Conservation (phyloP, 2,797 vertebrate species). For the Otolemur crassicaudatus region DNA sequence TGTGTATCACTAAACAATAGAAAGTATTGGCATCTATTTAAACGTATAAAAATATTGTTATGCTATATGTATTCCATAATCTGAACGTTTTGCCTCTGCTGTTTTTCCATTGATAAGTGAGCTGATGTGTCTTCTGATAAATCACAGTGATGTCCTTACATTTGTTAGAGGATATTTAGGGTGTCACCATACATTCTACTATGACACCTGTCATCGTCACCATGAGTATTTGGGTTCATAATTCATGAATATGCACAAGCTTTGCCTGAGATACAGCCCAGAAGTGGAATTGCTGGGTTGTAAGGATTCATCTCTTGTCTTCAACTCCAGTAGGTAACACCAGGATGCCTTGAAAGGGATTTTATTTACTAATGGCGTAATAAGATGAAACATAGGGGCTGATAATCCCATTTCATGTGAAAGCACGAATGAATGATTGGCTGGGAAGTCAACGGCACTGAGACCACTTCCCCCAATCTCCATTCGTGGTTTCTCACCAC, state of each 20-base stretch:
- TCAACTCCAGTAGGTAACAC: neutral
- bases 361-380: neutral
- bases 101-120: neutral
- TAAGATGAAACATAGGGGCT: neutral
- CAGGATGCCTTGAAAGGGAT: neutral
- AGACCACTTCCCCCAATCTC: neutral
- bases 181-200: neutral
- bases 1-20: neutral
- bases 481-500: neutral
- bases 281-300: neutral
- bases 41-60: neutral
- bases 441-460: neutral
- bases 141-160: neutral
- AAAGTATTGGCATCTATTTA: neutral
- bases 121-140: neutral
- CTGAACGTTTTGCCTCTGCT: neutral
- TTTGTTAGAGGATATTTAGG: neutral
- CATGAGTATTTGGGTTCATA: accelerated
- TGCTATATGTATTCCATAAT: neutral
- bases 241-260: neutral
- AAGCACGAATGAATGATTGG: neutral
- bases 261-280: neutral
- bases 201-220: accelerated
- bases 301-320: too few relatives aligned
- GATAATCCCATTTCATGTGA: neutral